Evolutionary conservation across 2,113 vertebrate species (phyloP), one percentile per base, ranked within the genome.

Genomic region (Oreochromis spilurus): DNA sequence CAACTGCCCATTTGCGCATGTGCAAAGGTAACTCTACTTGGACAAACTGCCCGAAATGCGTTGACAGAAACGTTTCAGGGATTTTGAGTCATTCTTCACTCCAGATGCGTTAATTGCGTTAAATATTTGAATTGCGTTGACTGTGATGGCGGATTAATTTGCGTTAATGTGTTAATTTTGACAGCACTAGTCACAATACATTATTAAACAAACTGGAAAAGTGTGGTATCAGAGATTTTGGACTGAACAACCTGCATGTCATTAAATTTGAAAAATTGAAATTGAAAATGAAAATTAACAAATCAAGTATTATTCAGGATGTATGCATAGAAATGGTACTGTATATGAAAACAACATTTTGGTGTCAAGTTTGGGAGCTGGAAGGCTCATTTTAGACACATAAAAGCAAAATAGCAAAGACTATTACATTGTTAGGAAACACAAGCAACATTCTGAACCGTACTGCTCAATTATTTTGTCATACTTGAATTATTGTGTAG

Each of bases 101-200:
- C 29, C 29, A 31, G 29, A 31, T 31, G 29, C 0, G 0, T 31
- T 31, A 31, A 31, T 6, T 2, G 5, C 0, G 31, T 34, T 34
- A 7, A 7, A 34, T 7, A 34, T 34, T 7, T 34, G 0, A 7
- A 34, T 34, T 1, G 31, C 31, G 0, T 34, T 34, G 31, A 34
- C 31, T 0, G 7, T 34, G 7, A 34, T 34, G 31, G 31, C 1
- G 31, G 1, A 34, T 34, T 34, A 34, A 34, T 7, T 34, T 34
- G 31, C 2, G 31, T 34, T 34, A 34, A 34, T 1, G 31, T 3
- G 31, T 2, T 34, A 34, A 34, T 34, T 34, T 34, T 34, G 31
- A 34, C 31, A 7, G 31, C 7, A 34, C 31, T 34, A 34, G 31
- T 34, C 8, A 40, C 38, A 40, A 40, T 12, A 40, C 12, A 40